Conservation (phyloP, 2,797 vertebrate species). For the Iguana delicatissima region DNA sequence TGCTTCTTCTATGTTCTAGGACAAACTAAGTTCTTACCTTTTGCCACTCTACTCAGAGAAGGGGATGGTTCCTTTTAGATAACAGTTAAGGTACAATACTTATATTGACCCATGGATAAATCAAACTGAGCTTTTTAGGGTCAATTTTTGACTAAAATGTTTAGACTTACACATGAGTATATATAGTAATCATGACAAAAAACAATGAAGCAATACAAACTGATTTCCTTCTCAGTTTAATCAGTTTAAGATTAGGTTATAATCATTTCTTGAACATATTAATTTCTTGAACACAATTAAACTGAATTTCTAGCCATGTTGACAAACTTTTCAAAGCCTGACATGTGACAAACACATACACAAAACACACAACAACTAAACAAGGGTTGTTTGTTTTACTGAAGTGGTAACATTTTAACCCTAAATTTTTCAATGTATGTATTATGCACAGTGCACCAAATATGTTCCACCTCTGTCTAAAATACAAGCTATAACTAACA, state of each 20-base stretch:
- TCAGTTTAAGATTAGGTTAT: neutral
- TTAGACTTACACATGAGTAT: too few relatives aligned
- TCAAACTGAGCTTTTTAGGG: too few relatives aligned
- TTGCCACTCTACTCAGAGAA: too few relatives aligned
- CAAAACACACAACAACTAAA: neutral
- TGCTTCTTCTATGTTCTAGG: too few relatives aligned
- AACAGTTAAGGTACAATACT: too few relatives aligned
- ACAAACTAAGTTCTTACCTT: too few relatives aligned
- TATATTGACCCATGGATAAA: too few relatives aligned
- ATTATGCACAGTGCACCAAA: neutral
- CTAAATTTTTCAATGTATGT: neutral
- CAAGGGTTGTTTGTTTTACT: neutral
- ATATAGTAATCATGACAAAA: neutral
- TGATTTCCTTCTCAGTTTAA: neutral
- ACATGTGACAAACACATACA: neutral
- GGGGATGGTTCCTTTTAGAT: too few relatives aligned
- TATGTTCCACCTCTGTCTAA: constrained; percentile 28
- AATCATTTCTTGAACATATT: neutral
- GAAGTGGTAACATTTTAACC: neutral
- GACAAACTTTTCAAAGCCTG: too few relatives aligned
- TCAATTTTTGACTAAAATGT: too few relatives aligned
- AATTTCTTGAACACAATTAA: neutral
- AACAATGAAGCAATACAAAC: neutral
- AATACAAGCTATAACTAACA: constrained; percentile 43
- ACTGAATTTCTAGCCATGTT: neutral